Evolutionary conservation across 2,113 vertebrate genomes (phyloP), one percentile per base, ranked within the genome.

Genomic region (Dendropsophus ebraccatus): DNA sequence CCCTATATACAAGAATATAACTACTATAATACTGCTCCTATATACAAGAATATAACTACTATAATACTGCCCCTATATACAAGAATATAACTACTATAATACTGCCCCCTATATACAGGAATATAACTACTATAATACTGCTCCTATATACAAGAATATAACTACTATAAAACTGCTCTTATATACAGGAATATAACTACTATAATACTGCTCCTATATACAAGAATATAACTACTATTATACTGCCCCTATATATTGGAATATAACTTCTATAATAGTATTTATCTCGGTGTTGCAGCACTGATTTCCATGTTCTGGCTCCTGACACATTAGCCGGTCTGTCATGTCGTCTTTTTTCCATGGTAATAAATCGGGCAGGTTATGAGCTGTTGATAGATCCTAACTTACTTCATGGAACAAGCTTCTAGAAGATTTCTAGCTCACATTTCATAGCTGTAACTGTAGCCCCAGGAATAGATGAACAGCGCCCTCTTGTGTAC

Each of bases 351-450:
- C 30, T n/a, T 30, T 62, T 80, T 65, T 62, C 56, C 37, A 47
- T 62, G 41, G 56, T 28, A 28, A 56, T 65, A 65, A 65, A 81
- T 81, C 10, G 47, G 35, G 37, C 37, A 65, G 14, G 21, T 81
- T 65, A 81, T 81, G 35, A 65, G 56, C 16, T 65, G 78, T 23
- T 81, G 58, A 65, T 47, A 28, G 30, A n/a, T 80, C 35, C 25
- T 45, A 37, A n/a, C 54, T 60, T 52, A 52, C 74, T 30, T 35
- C 78, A 41, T 60, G 60, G 37, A 81, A 28, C 10, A 28, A 6
- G 5, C 32, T 81, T 65, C 78, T 47, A 45, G 74, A 62, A 80
- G 78, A 47, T 65, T 47, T 81, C 78, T 45, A 45, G 4, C 56
- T 65, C 37, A 62, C 17, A 45, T 65, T 62, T 45, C 78, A 17